A percentile compares a stretch with the other conserved stretches of the same genome.
Evolutionary conservation across 2,113 vertebrate species (phyloP).

Genomic region (Tapirus terrestris): DNA sequence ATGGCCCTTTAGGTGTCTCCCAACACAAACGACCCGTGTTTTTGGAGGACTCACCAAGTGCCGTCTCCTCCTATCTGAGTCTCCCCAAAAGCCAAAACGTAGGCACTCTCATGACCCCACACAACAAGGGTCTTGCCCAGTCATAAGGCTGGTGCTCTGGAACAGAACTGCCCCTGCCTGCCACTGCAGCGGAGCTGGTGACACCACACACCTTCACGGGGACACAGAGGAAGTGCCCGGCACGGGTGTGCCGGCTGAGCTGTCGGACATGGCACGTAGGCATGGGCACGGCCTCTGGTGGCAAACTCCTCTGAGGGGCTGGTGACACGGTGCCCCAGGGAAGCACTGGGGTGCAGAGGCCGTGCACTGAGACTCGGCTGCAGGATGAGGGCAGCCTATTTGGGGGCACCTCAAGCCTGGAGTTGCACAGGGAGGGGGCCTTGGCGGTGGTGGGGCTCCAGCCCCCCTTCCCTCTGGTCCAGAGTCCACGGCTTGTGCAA

Average conservation of each 20-base stretch:
- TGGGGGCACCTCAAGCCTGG: neutral
- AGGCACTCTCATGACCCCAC: neutral
- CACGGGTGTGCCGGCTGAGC: neutral
- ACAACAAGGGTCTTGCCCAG: neutral
- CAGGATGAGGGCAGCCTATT: neutral
- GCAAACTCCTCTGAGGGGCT: neutral
- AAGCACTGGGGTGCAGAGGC: neutral
- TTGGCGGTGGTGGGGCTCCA: neutral
- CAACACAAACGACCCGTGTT: neutral
- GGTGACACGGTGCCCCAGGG: neutral
- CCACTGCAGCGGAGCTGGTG: neutral
- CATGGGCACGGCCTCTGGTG: neutral
- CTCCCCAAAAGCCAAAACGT: neutral
- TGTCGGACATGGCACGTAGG: neutral
- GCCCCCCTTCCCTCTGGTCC: neutral
- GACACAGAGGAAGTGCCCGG: neutral
- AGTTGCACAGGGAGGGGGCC: neutral
- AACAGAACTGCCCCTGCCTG: too few relatives aligned
- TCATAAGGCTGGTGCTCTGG: too few relatives aligned
- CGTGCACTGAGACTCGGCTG: neutral
- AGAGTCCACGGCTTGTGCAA: neutral
- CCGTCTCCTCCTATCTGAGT: neutral
- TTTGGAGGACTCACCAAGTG: neutral
- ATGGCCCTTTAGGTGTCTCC: too few relatives aligned
- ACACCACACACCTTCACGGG: neutral